These are phyloP conservation scores for Sylvilagus floridanus DNA, from an alignment of 2,797 vertebrate genomes.

Conservation along the genomic window DNA sequence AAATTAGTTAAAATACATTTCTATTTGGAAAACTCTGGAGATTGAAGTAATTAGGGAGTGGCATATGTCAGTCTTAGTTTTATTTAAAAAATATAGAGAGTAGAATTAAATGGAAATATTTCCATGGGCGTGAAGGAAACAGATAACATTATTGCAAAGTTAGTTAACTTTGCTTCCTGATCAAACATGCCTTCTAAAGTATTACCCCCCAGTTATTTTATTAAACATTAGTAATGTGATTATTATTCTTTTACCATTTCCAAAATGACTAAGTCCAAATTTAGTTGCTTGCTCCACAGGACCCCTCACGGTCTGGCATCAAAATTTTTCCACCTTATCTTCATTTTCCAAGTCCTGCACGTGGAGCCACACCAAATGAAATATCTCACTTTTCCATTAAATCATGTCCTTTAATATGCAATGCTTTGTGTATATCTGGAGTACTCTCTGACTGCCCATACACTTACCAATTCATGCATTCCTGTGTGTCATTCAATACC, in stretches of 20 bases:
- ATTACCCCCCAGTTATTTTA: not conserved
- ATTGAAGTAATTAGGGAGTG: slow-evolving; percentile 18
- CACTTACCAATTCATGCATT: not conserved
- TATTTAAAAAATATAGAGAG: not conserved
- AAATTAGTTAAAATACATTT: slow-evolving; percentile 3
- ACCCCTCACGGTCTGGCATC: not conserved
- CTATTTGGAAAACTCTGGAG: slow-evolving; percentile 22
- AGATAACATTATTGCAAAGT: slow-evolving; percentile 27
- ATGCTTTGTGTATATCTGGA: not conserved
- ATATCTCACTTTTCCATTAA: not conserved
- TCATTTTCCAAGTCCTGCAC: not conserved
- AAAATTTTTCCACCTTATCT: not conserved
- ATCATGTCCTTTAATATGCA: not conserved
- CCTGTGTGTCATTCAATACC: not conserved
- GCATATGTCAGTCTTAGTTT: not conserved
- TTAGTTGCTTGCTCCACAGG: not conserved
- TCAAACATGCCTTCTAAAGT: not conserved
- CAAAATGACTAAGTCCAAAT: not conserved
- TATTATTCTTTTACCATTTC: not conserved
- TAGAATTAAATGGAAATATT: not conserved
- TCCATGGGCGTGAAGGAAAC: not conserved
- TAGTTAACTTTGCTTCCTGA: not conserved
- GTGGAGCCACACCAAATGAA: not conserved
- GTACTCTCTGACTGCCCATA: not conserved
- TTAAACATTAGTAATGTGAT: not conserved